Base-by-base conservation (phyloP, 2,113 vertebrate species). In the Lepus europaeus region DNA sequence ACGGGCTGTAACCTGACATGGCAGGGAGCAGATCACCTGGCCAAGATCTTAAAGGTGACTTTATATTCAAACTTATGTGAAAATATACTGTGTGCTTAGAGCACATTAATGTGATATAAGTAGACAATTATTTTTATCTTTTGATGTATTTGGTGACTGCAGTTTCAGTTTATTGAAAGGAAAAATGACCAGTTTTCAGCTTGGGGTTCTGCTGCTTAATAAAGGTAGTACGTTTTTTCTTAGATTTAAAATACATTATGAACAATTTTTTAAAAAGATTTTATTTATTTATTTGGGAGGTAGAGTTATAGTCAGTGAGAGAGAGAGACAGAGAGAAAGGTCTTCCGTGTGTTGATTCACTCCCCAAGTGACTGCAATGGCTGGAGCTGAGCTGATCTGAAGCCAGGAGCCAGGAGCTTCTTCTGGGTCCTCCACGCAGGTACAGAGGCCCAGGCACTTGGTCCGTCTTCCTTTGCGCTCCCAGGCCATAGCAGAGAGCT, bases 1-100 rank as follows among this genome's bases (percentile, higher is more conserved):
- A 99, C 99, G 1, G 99, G 99, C 73, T 99, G 99, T 98, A 99
- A 98, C 98, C 98, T 99, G 64, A 99, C 99, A 0, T 99, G 99
- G 99, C 98, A 98, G 95, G 99, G 99, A 76, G 99, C 99, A 29
- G 99, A 99, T 97, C 99, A 99, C 88, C 98, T 99, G 97, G 99
- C 99, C 87, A 99, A 98, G 97, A 99, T 99, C 94, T 98, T 99
- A 96, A 99, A 99, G 99, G 99, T 99, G 97, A 98, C 92, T 96
- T 86, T 92, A 33, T 87, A 61, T 94, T 96, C 82, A 82, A 33
- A 61, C 7, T 82, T 95, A 51, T 45, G 22, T 93, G 80, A 90
- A 86, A 94, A 78, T 68, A 6, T 64, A 12, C 16, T 68, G 31
- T 79, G 11, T 92, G 49, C 64, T 45, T 96, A 12, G 73, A 84